Base-by-base conservation (phyloP, 2,888 invertebrate genomes). In the Macropis europaea region DNA sequence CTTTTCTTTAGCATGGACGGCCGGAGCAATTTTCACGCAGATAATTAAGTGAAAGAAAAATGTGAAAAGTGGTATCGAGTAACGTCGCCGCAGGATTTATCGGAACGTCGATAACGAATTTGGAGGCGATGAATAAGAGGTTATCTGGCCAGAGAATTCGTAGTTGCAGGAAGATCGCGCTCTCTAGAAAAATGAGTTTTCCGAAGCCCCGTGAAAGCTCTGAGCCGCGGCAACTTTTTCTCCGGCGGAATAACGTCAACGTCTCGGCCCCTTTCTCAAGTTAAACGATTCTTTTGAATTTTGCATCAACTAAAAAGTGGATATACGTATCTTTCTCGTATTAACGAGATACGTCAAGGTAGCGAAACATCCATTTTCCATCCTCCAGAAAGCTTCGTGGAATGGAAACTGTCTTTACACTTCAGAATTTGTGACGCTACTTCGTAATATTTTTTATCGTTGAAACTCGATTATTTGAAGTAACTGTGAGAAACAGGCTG, bases 71-170 rank as follows among this genome's bases (percentile, higher is more conserved):
- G 7, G 9, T 2, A 32, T 30, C 28, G 7, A 24, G 34, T 6
- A 26, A 38, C 56, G 34, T 24, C 13, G 26, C 3, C 26, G 19
- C 9, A 57, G 4, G 45, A 69, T 64, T 70, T 70, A 66, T 66
- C 19, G 34, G 6, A 17, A 48, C 30, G 53, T 59, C 69, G 59
- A 66, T 66, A 57, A 34, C 45, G 66, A 57, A 64, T 59, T 59
- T 38, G 32, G 22, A 2, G 4, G 28, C 36, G 53, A 53, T 45
- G 57, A 59, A 66, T 70, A 66, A 59, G 40, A 36, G 59, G 30
- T 47, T 59, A 59, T 40, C 47, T 47, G 34, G 40, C 40, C 59
- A 30, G 66, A 59, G 45, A 66, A 59, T 69, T 53, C 17, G 7
- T 30, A 30, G 11, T 48, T 4, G 2, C 24, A 5, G n/a, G n/a